Base-by-base conservation (phyloP, 2,113 vertebrate genomes). In the Sinocyclocheilus anshuiensis region DNA sequence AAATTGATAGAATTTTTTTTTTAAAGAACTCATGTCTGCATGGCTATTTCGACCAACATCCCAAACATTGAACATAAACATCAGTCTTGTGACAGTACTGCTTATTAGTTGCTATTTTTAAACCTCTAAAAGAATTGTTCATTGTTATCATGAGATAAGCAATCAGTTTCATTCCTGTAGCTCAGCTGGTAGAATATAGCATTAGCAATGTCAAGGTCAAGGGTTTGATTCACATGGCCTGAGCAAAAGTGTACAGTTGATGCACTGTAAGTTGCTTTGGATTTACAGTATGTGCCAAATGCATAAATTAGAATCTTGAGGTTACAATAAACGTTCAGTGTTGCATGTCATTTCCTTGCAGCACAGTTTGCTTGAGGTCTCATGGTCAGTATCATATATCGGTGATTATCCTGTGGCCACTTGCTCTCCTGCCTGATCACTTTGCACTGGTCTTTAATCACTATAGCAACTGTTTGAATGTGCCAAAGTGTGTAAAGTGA, bases 381-480 rank as follows among this genome's bases (percentile, higher is more conserved):
- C 45, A 53, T 15, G 26, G 79, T 69, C 45, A 82, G 81, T 69
- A 50, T 82, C 81, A 82, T 50, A 53, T 82, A 71, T 82, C 65
- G 6, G 63, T 69, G 59, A 77, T 88, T 42, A 77, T 83, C 79
- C 39, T 12, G 20, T 77, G 81, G 65, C 81, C 69, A 33, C 81
- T 65, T 77, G 45, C 87, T 86, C 48, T 83, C 80, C 74, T 75
- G 33, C 80, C 29, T 53, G 74, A 80, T 86, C 75, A 63, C 36
- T 78, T 88, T 77, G 67, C 85, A 84, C 33, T 50, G 65, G 26
- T 83, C 83, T 77, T 85, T 85, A 81, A 85, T 89, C 53, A 55
- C 88, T 77, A 85, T 85, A 85, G 88, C 77, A 86, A 89, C 85
- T 72, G 77, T 50, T 59, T 39, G 69, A 81, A 81, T 55, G 48